Evolutionary conservation across 2,113 vertebrate genomes (phyloP).

Genomic region (Thomomys bottae): DNA sequence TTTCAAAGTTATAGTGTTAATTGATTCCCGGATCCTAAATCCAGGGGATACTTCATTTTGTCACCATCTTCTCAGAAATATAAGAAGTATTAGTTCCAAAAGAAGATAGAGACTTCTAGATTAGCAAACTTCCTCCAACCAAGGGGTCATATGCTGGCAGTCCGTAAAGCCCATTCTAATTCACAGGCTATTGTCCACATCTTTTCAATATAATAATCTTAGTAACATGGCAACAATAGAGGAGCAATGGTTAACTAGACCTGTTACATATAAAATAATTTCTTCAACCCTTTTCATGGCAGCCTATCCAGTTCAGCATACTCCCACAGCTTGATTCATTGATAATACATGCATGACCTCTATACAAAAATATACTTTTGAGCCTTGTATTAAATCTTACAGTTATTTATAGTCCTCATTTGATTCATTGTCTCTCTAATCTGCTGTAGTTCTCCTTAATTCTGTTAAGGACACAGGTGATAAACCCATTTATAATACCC

Average conservation of each 20-base stretch:
- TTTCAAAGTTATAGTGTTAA: constrained; percentile 10
- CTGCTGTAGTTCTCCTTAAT: not conserved
- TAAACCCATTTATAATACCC: not conserved
- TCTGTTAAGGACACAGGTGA: constrained; percentile 13
- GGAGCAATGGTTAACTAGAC: not conserved
- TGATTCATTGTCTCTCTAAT: not conserved
- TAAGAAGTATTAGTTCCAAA: not conserved
- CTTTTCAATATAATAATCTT: constrained; percentile 7
- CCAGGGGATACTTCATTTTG: not conserved
- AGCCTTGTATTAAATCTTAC: constrained; percentile 21
- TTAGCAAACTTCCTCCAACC: not conserved
- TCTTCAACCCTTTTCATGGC: not conserved
- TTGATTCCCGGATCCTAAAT: not conserved
- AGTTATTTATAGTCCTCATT: constrained; percentile 10
- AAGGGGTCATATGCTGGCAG: not conserved
- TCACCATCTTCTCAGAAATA: constrained; percentile 11
- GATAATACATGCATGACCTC: not conserved
- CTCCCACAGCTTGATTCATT: no score
- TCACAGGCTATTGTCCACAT: not conserved
- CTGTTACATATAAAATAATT: not conserved
- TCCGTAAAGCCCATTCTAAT: not conserved
- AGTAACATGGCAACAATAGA: not conserved
- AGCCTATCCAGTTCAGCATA: no score
- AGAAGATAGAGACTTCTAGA: not conserved
- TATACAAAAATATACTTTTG: not conserved